phyloP scores from a whole-genome alignment of 1,140 invertebrate species.

The Pogonomyrmex barbatus region DNA sequence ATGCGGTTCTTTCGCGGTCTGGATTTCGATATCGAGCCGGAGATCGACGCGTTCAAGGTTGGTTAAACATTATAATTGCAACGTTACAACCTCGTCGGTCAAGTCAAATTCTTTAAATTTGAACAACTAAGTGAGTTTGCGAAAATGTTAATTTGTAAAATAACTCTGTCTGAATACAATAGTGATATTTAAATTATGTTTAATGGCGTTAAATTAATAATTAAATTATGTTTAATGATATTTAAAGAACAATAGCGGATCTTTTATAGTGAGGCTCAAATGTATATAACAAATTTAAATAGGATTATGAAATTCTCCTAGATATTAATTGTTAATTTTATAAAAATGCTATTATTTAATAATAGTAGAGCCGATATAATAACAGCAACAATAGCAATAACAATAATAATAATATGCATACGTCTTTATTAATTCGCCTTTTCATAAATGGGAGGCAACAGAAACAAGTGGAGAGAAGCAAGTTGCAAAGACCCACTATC shows the following conservation, averaged over 20 bases:
- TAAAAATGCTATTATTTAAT: neutral
- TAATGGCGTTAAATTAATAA: no score
- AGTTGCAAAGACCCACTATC: neutral
- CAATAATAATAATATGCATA: neutral
- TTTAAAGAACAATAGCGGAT: neutral
- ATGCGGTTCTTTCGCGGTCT: conserved; percentile 86
- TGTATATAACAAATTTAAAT: neutral
- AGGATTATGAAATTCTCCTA: neutral
- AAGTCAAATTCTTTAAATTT: neutral
- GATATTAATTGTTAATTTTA: neutral
- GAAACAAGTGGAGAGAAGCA: conserved; percentile 48
- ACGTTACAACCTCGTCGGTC: neutral
- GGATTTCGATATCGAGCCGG: conserved; percentile 84
- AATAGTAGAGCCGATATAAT: neutral
- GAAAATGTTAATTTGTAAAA: neutral
- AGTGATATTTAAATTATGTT: no score
- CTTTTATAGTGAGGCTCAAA: neutral
- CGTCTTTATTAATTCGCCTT: neutral
- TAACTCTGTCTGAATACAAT: neutral
- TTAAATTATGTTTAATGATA: neutral
- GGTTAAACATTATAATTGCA: conserved; percentile 44
- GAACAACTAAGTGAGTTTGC: neutral
- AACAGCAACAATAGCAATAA: no score
- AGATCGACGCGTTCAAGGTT: conserved; percentile 80
- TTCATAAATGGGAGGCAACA: conserved; percentile 41